Conservation (phyloP, 2,113 vertebrate species). For the Noctilio leporinus region DNA sequence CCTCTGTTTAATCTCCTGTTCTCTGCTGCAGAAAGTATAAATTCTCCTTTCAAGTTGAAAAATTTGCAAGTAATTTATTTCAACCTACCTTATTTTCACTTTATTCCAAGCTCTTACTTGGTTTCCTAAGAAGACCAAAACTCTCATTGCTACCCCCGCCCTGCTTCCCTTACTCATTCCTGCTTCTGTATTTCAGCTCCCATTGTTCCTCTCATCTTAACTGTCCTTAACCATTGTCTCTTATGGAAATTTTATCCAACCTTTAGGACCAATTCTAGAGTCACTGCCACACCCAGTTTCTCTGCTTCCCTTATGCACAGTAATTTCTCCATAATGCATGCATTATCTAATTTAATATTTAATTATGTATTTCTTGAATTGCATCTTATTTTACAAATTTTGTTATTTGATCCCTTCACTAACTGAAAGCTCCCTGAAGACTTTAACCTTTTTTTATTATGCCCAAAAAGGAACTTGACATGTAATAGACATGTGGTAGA, state of each 20-base stretch:
- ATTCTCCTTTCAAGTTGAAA: not conserved
- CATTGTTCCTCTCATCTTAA: not conserved
- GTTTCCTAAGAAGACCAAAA: not conserved
- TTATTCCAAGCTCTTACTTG: not conserved
- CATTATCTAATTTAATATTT: not conserved
- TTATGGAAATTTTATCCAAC: not conserved
- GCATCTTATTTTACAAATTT: not conserved
- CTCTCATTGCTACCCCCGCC: too few species aligned
- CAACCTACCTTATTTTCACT: not conserved
- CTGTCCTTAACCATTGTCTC: not conserved
- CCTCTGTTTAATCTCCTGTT: not conserved
- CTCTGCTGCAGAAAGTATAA: not conserved
- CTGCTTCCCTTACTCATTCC: not conserved
- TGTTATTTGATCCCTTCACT: not conserved
- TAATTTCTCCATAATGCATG: not conserved
- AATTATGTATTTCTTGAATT: not conserved
- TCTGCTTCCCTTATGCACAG: not conserved
- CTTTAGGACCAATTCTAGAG: not conserved
- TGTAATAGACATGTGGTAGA: not conserved
- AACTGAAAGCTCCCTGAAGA: not conserved
- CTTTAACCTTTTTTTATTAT: not conserved
- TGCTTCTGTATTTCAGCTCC: not conserved
- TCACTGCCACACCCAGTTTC: not conserved
- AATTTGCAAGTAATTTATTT: not conserved
- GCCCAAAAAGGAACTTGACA: not conserved